Percentiles rank a stretch among this genome's conserved stretches.
Conservation (phyloP, 2,888 invertebrate genomes). For the Luffia ferchaultella region DNA sequence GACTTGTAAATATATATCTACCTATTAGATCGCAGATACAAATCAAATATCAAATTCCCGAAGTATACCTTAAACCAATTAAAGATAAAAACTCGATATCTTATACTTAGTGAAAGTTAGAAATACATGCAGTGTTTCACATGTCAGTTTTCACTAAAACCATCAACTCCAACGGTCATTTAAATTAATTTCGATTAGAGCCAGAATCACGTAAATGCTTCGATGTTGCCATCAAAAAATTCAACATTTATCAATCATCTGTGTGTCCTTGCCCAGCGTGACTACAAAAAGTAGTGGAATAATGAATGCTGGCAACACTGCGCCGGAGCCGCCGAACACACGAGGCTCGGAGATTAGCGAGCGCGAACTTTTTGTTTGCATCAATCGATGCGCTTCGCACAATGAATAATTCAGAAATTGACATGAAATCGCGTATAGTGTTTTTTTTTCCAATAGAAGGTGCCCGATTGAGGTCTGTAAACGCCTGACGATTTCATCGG, state of each 20-base stretch:
- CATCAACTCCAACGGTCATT: no score
- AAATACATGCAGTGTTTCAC: no score
- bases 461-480: constrained; percentile 67
- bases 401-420: constrained; percentile 67
- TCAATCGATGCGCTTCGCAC: constrained; percentile 67
- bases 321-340: constrained; percentile 37
- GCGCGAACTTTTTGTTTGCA: constrained; percentile 62
- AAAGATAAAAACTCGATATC: no score
- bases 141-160: no score
- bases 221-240: no score
- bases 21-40: no score
- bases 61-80: no score
- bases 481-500: constrained; percentile 67
- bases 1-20: no score
- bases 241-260: constrained; percentile 60
- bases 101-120: no score
- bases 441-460: constrained; percentile 63
- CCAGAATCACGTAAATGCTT: no score
- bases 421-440: constrained; percentile 67
- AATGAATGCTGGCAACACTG: constrained; percentile 59
- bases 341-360: constrained; percentile 63
- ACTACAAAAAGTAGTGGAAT: constrained; percentile 62
- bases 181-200: no score
- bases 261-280: constrained; percentile 61
- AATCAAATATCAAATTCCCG: no score